These are phyloP conservation scores for Vireo altiloquus DNA, from an alignment of 2,113 vertebrate genomes.

Conservation along the genomic window DNA sequence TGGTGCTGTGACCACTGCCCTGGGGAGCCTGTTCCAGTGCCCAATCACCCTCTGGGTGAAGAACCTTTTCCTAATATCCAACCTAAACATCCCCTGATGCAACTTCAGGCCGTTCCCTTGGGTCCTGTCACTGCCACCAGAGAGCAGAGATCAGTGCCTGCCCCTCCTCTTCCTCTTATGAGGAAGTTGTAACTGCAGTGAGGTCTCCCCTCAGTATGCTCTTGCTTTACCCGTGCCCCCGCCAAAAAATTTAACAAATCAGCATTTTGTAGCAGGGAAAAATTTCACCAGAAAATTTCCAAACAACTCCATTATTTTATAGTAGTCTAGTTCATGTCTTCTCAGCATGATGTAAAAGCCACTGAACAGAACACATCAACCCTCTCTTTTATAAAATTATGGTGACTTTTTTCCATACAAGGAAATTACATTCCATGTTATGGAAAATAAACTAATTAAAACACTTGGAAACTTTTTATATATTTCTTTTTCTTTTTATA, in stretches of 20 bases:
- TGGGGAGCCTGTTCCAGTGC: neutral
- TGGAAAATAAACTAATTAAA: neutral
- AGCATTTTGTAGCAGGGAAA: neutral
- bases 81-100: neutral
- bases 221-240: neutral
- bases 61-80: neutral
- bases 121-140: neutral
- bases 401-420: accelerated
- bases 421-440: neutral
- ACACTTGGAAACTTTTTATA: neutral
- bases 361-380: neutral
- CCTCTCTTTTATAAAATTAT: neutral
- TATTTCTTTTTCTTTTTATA: neutral
- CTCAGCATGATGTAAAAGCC: neutral
- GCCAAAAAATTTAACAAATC: neutral
- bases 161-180: no score
- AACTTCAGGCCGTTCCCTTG: neutral
- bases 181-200: neutral
- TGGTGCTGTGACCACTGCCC: neutral
- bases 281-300: neutral
- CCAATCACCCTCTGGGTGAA: no score
- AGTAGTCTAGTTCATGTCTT: neutral
- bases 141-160: neutral
- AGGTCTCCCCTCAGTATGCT: neutral
- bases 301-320: neutral